Evolutionary conservation across 2,113 vertebrate species (phyloP), one percentile per base, ranked within the genome.

Genomic region (Glaucomys volans): DNA sequence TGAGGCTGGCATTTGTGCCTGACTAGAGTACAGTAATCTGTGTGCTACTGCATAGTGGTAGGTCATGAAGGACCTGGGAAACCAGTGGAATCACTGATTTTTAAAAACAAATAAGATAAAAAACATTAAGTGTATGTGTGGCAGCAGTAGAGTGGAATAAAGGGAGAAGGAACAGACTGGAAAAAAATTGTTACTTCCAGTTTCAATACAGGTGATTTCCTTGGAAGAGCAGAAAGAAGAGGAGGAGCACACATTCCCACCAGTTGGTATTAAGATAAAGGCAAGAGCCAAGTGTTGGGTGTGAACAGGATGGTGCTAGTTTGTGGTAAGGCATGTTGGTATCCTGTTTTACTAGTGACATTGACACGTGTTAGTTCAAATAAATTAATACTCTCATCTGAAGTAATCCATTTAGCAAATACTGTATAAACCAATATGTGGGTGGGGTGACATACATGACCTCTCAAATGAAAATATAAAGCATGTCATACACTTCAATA

Each of bases 381-480:
- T 88, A 94, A 83, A 89, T 85, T 77, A 95, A 62, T 69, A 83
- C 3, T 62, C 52, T 50, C 30, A 62, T 91, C 42, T 86, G 62
- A 79, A 83, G 66, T 85, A 91, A 67, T 44, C 57, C 75, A 83
- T 66, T 37, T 95, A 84, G 17, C 62, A 94, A 95, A 91, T 94
- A 85, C 50, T 57, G 52, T 76, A 93, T 91, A 95, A 97, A 77
- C 32, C 83, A 96, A 83, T 17, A 59, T 16, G 10, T 79, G 24
- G 37, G 30, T 64, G 24, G 42, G 32, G 67, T 66, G 30, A 87
- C n/a, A 95, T 47, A 84, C 18, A 72, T 28, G 28, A 64, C n/a
- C 32, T 17, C 62, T 77, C 79, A 93, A 85, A 72, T 86, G 80
- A 91, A 96, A 93, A 91, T 95, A 82, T 44, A 84, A 62, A 72